Evolutionary conservation across 2,797 vertebrate genomes (phyloP), one percentile per base, ranked within the genome.

Genomic region (Fringilla coelebs): DNA sequence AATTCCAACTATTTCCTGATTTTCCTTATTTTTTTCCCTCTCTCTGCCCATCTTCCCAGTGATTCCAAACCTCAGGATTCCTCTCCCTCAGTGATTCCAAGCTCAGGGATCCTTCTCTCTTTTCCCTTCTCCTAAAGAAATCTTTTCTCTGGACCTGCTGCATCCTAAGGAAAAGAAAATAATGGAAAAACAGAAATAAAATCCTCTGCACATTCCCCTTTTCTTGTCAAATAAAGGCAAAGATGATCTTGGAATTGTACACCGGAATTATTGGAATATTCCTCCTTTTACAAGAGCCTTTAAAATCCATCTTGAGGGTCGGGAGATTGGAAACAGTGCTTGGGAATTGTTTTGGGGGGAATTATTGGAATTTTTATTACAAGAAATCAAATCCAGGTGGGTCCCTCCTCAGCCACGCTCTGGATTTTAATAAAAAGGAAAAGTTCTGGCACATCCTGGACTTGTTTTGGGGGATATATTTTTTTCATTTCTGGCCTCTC

Each of bases 361-460:
- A 96, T 95, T 96, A 95, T 95, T 95, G 96, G 95, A 96, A 82
- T 94, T 96, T 97, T 97, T 95, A 96, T 95, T 94, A 38, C 85
- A 82, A 94, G 89, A 88, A 97, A 97, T 97, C 84, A 89, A 95
- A 97, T 96, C 75, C 97, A 97, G 96, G 96, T 97, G 97, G 49
- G 65, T 85, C 75, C 66, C 74, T 94, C 70, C 1, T 75, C 78
- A 73, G 81, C 75, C 10, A 8, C 34, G 13, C 93, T 95, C 74
- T 61, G 58, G 93, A 86, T 96, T 97, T 97, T 95, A 95, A 96
- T 95, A 93, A 96, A 97, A 95, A 97, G 76, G 90, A 89, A 94
- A 95, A 95, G 74, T 96, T 93, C 90, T 95, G 89, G 90, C 94
- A 94, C 92, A 93, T 83, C 93, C 71, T 8, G 52, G 18, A n/a